Evolutionary conservation across 2,797 vertebrate genomes (phyloP), one percentile per base, ranked within the genome.

Genomic region (Perodicticus potto): DNA sequence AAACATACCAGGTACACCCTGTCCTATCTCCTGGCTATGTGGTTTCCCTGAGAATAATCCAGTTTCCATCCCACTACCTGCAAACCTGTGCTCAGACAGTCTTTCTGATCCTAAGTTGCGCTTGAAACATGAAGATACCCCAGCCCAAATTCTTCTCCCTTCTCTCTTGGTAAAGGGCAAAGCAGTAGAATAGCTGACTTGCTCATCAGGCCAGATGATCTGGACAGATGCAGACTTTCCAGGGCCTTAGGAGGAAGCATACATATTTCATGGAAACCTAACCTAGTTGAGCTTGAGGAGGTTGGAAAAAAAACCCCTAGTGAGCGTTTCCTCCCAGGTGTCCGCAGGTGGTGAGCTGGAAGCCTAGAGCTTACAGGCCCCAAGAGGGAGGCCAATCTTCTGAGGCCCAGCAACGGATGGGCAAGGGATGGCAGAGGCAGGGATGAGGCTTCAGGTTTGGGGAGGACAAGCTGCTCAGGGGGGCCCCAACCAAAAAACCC

Each of bases 201-300:
- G 25, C 65, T 29, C 25, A 34, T 49, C 55, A 91, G 6, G 57
- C 32, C 49, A 32, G 57, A 43, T 90, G 76, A 83, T 74, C 25
- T 40, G 34, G 37, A 53, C 32, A 89, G 57, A 59, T 7, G 1
- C 2, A 49, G 49, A 74, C 25, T 81, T 90, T 80, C 59, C 55
- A 78, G 83, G 43, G 74, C 65, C 16, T 59, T 59, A 37, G 95
- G 49, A 95, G 69, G 92, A 83, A 69, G 19, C 49, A 73, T 94
- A 16, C 77, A 92, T 95, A 69, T 92, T 95, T 95, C 70, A 93
- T 67, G 55, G 80, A 92, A 90, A 95, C 16, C 32, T 73, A 92
- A 89, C 89, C 55, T 76, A 82, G 34, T 23, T 34, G 22, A 90
- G 22, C 0, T 3, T 40, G 17, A 83, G 61, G 53, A 76, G 32